Evolutionary conservation across 2,888 invertebrate genomes (phyloP).

Genomic region (Agrotis clavis): DNA sequence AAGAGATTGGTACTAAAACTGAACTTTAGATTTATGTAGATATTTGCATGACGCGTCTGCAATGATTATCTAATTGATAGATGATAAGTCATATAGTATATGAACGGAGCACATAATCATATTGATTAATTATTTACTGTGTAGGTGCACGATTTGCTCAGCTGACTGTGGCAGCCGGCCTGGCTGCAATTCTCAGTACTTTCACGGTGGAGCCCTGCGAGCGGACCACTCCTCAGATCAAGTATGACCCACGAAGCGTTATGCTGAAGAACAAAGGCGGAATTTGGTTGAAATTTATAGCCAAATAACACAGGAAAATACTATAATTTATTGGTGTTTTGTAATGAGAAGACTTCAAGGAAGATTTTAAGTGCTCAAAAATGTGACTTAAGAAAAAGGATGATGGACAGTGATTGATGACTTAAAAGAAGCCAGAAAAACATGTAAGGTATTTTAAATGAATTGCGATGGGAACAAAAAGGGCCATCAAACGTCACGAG

Average conservation of each 20-base stretch:
- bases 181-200: slow-evolving; percentile 79
- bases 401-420: neutral
- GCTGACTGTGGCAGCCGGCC: slow-evolving; percentile 81
- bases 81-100: slow-evolving; percentile 35
- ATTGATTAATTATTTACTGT: slow-evolving; percentile 61
- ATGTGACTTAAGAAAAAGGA: neutral
- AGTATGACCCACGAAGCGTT: slow-evolving; percentile 86
- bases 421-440: slow-evolving; percentile 1
- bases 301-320: slow-evolving; percentile 46
- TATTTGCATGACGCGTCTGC: slow-evolving; percentile 29
- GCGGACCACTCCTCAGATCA: slow-evolving; percentile 80
- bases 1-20: neutral
- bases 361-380: slow-evolving; percentile 2
- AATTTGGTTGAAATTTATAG: slow-evolving; percentile 83
- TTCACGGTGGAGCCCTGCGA: slow-evolving; percentile 83
- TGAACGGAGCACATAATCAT: slow-evolving; percentile 1
- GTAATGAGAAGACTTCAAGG: slow-evolving; percentile 17
- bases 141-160: slow-evolving; percentile 88
- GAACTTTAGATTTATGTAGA: slow-evolving; percentile 22
- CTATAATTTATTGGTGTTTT: slow-evolving; percentile 8
- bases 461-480: neutral
- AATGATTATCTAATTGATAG: slow-evolving; percentile 37
- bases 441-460: slow-evolving; percentile 1
- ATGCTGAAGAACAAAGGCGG: slow-evolving; percentile 88
- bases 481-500: neutral